phyloP scores from a whole-genome alignment of 2,113 vertebrate species.

The Sorex fumeus region DNA sequence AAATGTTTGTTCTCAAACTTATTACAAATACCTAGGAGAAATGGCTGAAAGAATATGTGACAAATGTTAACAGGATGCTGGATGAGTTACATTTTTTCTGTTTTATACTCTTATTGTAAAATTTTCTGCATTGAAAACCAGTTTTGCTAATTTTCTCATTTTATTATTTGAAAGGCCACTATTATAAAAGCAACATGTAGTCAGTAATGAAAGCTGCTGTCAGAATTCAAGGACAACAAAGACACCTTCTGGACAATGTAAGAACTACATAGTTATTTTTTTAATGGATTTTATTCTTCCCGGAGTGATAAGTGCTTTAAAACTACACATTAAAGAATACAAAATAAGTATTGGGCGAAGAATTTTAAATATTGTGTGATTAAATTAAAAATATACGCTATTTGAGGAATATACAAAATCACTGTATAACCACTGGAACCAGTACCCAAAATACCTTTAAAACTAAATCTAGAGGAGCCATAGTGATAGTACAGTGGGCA shows the following conservation, averaged over 20 bases:
- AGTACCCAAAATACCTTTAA: slow-evolving; percentile 61
- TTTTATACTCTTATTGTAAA: slow-evolving; percentile 51
- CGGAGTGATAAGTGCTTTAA: slow-evolving; percentile 44
- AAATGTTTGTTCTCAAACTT: slow-evolving; percentile 13
- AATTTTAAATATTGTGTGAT: slow-evolving; percentile 71
- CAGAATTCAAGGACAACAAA: slow-evolving; percentile 79
- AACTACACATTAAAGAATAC: slow-evolving; percentile 53
- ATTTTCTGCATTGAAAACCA: slow-evolving; percentile 49
- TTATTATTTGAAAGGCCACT: slow-evolving; percentile 57
- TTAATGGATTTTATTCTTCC: slow-evolving; percentile 54
- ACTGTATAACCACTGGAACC: slow-evolving; percentile 47
- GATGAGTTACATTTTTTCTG: neutral
- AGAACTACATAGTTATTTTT: slow-evolving; percentile 76
- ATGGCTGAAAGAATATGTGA: slow-evolving; percentile 12
- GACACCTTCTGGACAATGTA: slow-evolving; percentile 87
- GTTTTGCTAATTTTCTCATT: slow-evolving; percentile 29
- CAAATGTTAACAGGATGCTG: slow-evolving; percentile 31
- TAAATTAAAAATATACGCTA: slow-evolving; percentile 53
- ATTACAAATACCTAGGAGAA: slow-evolving; percentile 38
- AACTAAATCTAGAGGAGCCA: slow-evolving; percentile 15
- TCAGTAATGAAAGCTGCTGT: neutral
- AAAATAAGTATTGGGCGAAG: slow-evolving; percentile 52
- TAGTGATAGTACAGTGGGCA: neutral
- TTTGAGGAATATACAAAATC: slow-evolving; percentile 58
- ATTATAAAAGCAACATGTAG: slow-evolving; percentile 39